Evolutionary conservation across 1,140 invertebrate genomes (phyloP).

Genomic region (Pseudobourletiella spinata): DNA sequence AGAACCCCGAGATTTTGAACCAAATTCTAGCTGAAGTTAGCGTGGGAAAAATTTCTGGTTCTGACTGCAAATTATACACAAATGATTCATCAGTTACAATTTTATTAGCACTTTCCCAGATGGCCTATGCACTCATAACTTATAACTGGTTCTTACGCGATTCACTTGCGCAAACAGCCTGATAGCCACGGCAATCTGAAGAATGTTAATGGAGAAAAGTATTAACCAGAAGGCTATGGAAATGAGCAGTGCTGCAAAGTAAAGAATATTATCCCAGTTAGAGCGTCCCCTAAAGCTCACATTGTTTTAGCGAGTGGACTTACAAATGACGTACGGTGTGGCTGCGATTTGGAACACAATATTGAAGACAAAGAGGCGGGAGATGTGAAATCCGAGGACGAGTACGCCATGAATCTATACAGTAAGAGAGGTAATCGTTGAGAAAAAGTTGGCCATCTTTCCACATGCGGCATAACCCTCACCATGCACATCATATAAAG

Average conservation of each 20-base stretch:
- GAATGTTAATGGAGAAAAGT: not conserved
- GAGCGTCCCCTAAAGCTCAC: too few species aligned
- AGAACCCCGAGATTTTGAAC: not conserved
- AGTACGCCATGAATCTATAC: not conserved
- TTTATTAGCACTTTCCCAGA: not conserved
- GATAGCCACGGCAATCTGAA: constrained; percentile 1
- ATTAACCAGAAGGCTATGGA: constrained; percentile 8
- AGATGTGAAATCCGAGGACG: constrained; percentile 1
- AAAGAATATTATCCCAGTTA: too few species aligned
- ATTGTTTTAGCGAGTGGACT: not conserved
- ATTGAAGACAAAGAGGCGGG: not conserved
- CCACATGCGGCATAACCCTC: too few species aligned
- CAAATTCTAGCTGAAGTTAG: not conserved
- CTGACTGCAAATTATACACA: not conserved
- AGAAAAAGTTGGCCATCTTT: not conserved
- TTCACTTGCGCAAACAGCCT: constrained; percentile 3
- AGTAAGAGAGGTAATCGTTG: too few species aligned
- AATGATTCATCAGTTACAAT: not conserved
- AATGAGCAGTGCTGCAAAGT: constrained; percentile 3
- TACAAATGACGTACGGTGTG: not conserved
- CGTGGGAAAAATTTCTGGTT: not conserved
- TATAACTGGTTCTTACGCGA: too few species aligned
- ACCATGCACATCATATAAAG: too few species aligned
- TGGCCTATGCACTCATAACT: not conserved
- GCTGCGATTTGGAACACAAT: not conserved